Base-by-base conservation (phyloP, 2,888 invertebrate species). In the Steromphala cineraria region DNA sequence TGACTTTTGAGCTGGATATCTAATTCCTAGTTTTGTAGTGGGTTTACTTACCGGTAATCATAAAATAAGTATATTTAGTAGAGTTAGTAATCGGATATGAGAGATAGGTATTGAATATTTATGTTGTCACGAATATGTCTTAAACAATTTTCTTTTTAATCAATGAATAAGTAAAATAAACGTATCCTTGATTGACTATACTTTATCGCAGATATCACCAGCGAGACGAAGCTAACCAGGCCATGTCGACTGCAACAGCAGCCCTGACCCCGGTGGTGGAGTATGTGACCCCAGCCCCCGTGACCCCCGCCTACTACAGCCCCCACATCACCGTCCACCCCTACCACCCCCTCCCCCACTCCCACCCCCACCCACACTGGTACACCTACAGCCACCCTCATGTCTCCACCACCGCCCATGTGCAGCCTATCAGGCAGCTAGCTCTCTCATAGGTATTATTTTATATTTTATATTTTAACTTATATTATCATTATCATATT, bases 151-250 rank as follows among this genome's bases (percentile, higher is more conserved):
- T n/a, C n/a, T n/a, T n/a, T n/a, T n/a, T n/a, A n/a, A 46, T 46
- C 46, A 5, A 8, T 10, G 10, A 10, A 13, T 8, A 13, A 10
- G 13, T 46, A 1, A 10, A 46, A 1, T 10, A 46, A 5, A 36
- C 36, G 36, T 36, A 7, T 36, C 36, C 36, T 4, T 36, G 36
- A 36, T n/a, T n/a, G n/a, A n/a, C n/a, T n/a, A n/a, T n/a, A n/a
- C n/a, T n/a, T n/a, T n/a, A 21, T 21, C 55, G 17, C 67, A 79
- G 62, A 79, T 67, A 79, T 7, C 67, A 67, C 53, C 67, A 79
- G 46, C 40, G 67, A 53, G 67, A 67, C 8, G 67, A 52, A 79
- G 67, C 36, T 21, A 79, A 52, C 67, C 46, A 79, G 71, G 46
- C 21, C 24, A 46, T 67, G 79, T 46, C 46, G 10, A 67, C 67